A percentile compares a stretch with the other conserved stretches of the same genome.
phyloP scores from a whole-genome alignment of 2,888 invertebrate genomes.

The Archips crataeganus region DNA sequence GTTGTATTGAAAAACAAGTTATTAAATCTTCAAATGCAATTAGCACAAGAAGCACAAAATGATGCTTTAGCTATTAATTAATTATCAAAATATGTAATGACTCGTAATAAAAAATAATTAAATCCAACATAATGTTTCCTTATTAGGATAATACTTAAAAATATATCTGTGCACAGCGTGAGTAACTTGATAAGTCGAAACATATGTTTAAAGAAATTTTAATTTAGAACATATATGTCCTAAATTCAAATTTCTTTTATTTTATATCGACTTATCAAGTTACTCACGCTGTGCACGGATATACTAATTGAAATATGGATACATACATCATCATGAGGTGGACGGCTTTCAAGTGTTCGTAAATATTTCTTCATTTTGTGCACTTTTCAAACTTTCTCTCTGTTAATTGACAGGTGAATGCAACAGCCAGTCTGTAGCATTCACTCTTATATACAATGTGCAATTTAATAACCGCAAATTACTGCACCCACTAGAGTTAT shows the following conservation, averaged over 20 bases:
- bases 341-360: background rate
- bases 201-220: too few species aligned
- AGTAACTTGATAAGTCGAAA: too few species aligned
- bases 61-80: slow-evolving; percentile 92
- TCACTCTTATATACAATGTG: slow-evolving; percentile 24
- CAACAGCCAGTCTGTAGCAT: background rate
- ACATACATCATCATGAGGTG: slow-evolving; percentile 23
- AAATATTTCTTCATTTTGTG: slow-evolving; percentile 35
- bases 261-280: too few species aligned
- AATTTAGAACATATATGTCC: too few species aligned
- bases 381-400: slow-evolving; percentile 20
- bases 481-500: slow-evolving; percentile 7
- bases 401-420: slow-evolving; percentile 12
- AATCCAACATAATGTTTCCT: background rate
- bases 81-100: slow-evolving; percentile 47
- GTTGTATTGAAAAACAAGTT: slow-evolving; percentile 97
- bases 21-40: slow-evolving; percentile 96
- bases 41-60: slow-evolving; percentile 94
- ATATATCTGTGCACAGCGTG: too few species aligned
- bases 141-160: background rate
- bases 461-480: slow-evolving; percentile 24
- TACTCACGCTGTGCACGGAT: too few species aligned
- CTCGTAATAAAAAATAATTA: slow-evolving; percentile 24
- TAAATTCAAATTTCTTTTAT: too few species aligned
- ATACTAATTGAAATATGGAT: background rate